Conservation (phyloP, 2,797 vertebrate genomes). For the Anas bahamensis region DNA sequence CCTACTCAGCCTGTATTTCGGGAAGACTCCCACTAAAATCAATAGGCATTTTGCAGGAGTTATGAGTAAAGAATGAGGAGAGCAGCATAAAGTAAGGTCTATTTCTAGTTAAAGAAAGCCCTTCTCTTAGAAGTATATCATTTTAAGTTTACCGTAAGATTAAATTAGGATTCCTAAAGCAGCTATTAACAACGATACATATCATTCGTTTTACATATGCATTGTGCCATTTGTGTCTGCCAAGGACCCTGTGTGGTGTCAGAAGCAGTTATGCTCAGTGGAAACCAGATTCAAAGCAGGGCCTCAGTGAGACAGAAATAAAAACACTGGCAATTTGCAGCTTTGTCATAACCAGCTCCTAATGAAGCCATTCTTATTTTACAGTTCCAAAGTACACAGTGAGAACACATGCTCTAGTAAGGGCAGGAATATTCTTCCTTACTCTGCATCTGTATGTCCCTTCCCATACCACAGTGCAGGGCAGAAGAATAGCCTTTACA, state of each 20-base stretch:
- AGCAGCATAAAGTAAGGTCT: not conserved
- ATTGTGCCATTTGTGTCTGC: too few relatives aligned
- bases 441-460: rapidly evolving
- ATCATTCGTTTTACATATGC: rapidly evolving
- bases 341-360: not conserved
- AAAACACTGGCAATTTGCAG: not conserved
- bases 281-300: not conserved
- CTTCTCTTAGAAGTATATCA: not conserved
- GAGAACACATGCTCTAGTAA: not conserved
- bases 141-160: not conserved
- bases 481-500: not conserved
- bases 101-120: not conserved
- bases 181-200: not conserved
- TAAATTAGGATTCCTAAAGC: not conserved
- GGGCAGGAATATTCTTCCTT: not conserved
- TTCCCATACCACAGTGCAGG: rapidly evolving
- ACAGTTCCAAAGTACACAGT: not conserved
- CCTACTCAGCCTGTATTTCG: not conserved
- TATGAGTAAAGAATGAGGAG: not conserved
- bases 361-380: rapidly evolving
- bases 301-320: not conserved
- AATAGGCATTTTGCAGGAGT: not conserved
- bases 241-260: not conserved
- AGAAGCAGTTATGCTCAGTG: rapidly evolving
- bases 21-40: not conserved